Evolutionary conservation across 2,888 invertebrate species (phyloP), one percentile per base, ranked within the genome.

Genomic region (Cylindroiulus punctatus): DNA sequence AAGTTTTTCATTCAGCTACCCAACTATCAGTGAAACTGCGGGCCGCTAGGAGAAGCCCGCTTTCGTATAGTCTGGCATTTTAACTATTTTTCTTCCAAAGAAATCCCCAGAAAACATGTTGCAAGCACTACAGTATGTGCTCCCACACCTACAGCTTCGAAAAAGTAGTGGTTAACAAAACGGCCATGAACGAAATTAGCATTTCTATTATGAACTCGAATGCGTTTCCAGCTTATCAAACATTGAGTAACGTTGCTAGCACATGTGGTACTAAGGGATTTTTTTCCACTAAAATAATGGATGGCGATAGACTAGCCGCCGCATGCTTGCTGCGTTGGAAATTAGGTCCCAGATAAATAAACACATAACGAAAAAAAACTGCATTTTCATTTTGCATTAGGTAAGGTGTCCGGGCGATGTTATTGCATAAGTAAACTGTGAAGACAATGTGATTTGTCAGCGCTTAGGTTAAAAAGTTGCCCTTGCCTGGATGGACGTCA

Each of bases 381-480:
- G 76, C 30, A 76, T 76, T 76, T 76, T 76, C 76, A 76, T 76
- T 30, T 76, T 76, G 76, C 26, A 76, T 2, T 0, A 30, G 76
- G 12, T 30, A 76, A 76, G 76, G 76, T 30, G 76, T 30, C 76
- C 76, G 22, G 30, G 17, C 10, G 30, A 30, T 12, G 76, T 76
- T 76, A 76, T 76, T 30, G 76, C 76, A 12, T 76, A 30, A 22
- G 76, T 30, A 76, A 76, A 76, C 76, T 26, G 76, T 76, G 76
- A 76, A 76, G 76, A 76, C 76, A 76, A 76, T 76, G 76, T 76
- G 76, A 76, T 76, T 76, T 76, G 76, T 76, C 76, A 76, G 76
- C 76, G 76, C 76, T 30, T 30, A 30, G 76, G 76, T 76, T 76
- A 76, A 76, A 30, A 76, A 76, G 14, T 76, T 76, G 76, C 76